Evolutionary conservation across 1,140 invertebrate species (phyloP).

Genomic region (Drosophila arizonae): DNA sequence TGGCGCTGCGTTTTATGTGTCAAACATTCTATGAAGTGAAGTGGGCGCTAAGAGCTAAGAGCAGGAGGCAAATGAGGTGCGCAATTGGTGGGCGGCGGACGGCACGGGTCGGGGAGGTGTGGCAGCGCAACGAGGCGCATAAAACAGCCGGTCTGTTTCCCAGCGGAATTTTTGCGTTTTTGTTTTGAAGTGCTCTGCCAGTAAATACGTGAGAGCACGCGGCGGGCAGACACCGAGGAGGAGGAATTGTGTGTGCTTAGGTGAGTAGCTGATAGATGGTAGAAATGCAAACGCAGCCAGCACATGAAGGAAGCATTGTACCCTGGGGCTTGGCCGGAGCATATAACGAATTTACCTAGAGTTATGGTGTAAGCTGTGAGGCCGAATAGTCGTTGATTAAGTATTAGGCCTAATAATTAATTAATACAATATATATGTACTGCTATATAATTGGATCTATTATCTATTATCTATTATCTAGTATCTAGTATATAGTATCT

Average conservation of each 20-base stretch:
- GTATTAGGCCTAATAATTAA: no score
- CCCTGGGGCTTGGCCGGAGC: not conserved
- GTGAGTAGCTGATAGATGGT: constrained; percentile 35
- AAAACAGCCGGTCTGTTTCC: constrained; percentile 46
- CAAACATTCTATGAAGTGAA: constrained; percentile 62
- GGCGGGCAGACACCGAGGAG: not conserved
- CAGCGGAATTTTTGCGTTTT: constrained; percentile 59
- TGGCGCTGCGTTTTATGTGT: constrained; percentile 63
- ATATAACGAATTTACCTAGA: constrained; percentile 5
- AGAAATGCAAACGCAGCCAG: no score
- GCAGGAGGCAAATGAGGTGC: not conserved
- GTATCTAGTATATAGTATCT: no score
- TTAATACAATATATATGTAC: no score
- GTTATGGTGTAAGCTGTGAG: not conserved
- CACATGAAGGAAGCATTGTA: not conserved
- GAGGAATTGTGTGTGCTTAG: not conserved
- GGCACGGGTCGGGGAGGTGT: not conserved
- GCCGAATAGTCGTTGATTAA: not conserved
- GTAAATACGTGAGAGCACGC: not conserved
- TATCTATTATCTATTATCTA: no score
- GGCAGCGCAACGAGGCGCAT: constrained; percentile 9
- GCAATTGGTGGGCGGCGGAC: not conserved
- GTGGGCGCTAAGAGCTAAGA: constrained; percentile 20
- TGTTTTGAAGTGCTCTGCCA: constrained; percentile 28
- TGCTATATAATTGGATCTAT: no score